Evolutionary conservation across 2,113 vertebrate species (phyloP).

Genomic region (Taxidea taxus): DNA sequence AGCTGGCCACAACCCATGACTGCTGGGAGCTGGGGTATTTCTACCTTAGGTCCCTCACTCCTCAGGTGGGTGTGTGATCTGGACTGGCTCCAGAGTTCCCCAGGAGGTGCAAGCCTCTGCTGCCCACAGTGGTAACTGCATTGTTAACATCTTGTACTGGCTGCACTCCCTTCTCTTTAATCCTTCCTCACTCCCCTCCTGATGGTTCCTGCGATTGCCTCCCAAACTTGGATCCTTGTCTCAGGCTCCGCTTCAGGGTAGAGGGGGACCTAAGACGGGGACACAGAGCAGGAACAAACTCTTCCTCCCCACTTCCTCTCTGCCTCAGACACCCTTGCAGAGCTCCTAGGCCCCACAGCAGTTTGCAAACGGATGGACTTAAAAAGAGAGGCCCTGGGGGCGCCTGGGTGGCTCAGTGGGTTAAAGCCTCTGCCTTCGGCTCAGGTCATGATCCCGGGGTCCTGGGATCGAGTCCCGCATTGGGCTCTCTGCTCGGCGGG

Average conservation of each 20-base stretch:
- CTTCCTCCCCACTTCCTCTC: background rate
- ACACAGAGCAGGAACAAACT: background rate
- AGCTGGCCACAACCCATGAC: background rate
- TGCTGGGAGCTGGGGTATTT: rapidly evolving
- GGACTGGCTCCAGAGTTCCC: background rate
- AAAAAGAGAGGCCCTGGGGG: background rate
- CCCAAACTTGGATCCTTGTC: background rate
- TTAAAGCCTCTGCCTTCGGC: too few relatives aligned
- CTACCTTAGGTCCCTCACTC: rapidly evolving
- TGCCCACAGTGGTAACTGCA: too few relatives aligned
- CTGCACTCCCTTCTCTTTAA: background rate
- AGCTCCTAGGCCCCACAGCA: background rate
- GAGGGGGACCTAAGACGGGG: background rate
- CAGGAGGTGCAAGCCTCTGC: background rate
- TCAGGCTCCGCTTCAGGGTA: background rate
- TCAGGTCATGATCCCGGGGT: too few relatives aligned
- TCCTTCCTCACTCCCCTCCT: background rate
- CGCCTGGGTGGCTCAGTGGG: too few relatives aligned
- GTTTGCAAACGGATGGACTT: background rate
- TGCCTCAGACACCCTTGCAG: background rate
- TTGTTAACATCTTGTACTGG: rapidly evolving
- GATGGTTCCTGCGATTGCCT: background rate
- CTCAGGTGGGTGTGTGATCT: rapidly evolving
- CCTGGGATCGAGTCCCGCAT: too few relatives aligned
- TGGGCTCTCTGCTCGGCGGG: too few relatives aligned